A percentile compares a stretch with the other conserved stretches of the same genome.
phyloP scores from a whole-genome alignment of 1,140 invertebrate genomes.

The Papilio dardanus region DNA sequence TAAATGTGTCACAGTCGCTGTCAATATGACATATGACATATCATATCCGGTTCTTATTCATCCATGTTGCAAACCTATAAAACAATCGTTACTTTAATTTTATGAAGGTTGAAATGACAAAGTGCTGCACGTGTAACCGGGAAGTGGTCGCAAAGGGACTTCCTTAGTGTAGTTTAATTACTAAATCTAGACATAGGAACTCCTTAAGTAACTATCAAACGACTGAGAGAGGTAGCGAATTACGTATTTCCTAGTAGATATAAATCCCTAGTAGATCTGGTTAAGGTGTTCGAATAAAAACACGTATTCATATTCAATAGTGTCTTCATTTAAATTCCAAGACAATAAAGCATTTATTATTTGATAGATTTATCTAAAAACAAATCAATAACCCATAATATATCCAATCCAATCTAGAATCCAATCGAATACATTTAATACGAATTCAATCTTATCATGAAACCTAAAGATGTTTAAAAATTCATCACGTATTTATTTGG shows the following conservation, averaged over 20 bases:
- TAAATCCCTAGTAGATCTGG: too few species aligned
- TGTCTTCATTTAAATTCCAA: too few species aligned
- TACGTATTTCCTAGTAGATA: not conserved
- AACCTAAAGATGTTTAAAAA: slow-evolving; percentile 11
- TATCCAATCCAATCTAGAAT: not conserved
- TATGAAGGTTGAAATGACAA: not conserved
- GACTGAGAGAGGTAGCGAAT: not conserved
- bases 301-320: too few species aligned
- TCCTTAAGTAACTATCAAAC: not conserved
- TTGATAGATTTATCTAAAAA: not conserved
- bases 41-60: too few species aligned
- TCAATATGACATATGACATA: too few species aligned
- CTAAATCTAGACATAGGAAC: not conserved
- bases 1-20: too few species aligned
- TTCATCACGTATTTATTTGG: slow-evolving; percentile 12
- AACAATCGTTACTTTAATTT: not conserved
- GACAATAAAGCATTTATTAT: too few species aligned
- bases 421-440: not conserved
- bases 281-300: not conserved
- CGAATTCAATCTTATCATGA: not conserved
- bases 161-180: not conserved
- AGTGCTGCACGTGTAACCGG: not conserved
- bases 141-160: not conserved
- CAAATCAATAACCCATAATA: not conserved
- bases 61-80: too few species aligned